Conservation (phyloP, 2,888 invertebrate species). For the Iphiclides podalirius region DNA sequence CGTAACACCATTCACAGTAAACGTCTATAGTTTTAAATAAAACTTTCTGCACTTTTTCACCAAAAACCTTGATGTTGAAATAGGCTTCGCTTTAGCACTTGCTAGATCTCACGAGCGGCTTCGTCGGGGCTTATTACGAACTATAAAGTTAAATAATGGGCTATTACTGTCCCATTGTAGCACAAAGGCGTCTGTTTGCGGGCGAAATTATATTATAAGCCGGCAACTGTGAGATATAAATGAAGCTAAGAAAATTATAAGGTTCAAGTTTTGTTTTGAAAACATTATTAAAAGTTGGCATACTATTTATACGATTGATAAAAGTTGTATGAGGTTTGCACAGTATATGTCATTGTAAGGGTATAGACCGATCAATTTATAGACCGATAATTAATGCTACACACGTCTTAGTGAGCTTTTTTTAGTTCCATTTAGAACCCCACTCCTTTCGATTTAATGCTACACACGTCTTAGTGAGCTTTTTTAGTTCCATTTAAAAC, state of each 20-base stretch:
- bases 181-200: constrained; percentile 23
- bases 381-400: no score
- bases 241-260: constrained; percentile 8
- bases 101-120: constrained; percentile 16
- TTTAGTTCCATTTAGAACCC: no score
- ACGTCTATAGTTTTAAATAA: neutral
- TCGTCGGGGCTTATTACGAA: constrained; percentile 23
- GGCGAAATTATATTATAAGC: constrained; percentile 21
- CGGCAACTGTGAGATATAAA: constrained; percentile 15
- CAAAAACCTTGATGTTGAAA: constrained; percentile 5
- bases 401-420: no score
- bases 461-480: no score
- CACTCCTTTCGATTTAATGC: no score
- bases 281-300: no score
- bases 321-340: no score
- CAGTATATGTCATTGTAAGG: no score
- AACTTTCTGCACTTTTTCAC: constrained; percentile 1
- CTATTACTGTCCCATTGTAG: constrained; percentile 24
- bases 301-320: no score
- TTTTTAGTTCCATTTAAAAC: no score
- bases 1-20: neutral
- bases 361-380: no score
- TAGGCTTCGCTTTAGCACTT: constrained; percentile 19
- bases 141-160: constrained; percentile 25
- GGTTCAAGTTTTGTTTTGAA: no score